These are phyloP conservation scores for Diaprepes abbreviatus DNA, from an alignment of 2,888 invertebrate species.

Conservation along the genomic window DNA sequence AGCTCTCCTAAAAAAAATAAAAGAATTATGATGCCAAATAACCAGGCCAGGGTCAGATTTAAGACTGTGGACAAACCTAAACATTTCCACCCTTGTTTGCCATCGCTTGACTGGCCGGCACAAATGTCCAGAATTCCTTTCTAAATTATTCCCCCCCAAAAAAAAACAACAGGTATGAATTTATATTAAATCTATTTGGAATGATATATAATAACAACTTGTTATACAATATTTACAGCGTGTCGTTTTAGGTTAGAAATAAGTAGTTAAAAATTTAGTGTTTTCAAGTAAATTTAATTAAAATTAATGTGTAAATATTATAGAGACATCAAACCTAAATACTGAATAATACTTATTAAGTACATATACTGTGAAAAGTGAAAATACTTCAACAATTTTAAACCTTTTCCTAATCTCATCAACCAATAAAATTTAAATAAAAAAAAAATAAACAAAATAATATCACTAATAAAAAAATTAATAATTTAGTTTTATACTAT, in stretches of 20 bases:
- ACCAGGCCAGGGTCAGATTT: too few species aligned
- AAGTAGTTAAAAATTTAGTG: background rate
- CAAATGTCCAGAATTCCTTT: too few species aligned
- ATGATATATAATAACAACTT: constrained; percentile 37
- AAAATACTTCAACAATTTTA: constrained; percentile 22
- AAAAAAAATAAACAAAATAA: constrained; percentile 26
- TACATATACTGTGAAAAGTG: background rate
- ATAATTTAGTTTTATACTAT: constrained; percentile 17
- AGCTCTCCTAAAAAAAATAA: too few species aligned
- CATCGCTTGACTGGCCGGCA: too few species aligned
- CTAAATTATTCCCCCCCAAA: too few species aligned
- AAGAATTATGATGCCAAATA: too few species aligned
- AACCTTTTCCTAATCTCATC: constrained; percentile 4
- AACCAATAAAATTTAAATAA: constrained; percentile 6
- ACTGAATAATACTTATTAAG: constrained; percentile 18
- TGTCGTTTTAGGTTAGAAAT: constrained; percentile 55
- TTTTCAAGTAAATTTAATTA: background rate
- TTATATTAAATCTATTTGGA: constrained; percentile 44
- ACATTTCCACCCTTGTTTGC: too few species aligned
- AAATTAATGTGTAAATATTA: background rate
- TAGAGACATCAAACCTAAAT: constrained; percentile 12
- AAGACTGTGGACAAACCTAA: too few species aligned
- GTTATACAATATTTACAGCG: constrained; percentile 34
- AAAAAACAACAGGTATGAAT: background rate
- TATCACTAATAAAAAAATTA: constrained; percentile 9